Evolutionary conservation across 2,888 invertebrate species (phyloP).

Genomic region (Salpingus planirostris): DNA sequence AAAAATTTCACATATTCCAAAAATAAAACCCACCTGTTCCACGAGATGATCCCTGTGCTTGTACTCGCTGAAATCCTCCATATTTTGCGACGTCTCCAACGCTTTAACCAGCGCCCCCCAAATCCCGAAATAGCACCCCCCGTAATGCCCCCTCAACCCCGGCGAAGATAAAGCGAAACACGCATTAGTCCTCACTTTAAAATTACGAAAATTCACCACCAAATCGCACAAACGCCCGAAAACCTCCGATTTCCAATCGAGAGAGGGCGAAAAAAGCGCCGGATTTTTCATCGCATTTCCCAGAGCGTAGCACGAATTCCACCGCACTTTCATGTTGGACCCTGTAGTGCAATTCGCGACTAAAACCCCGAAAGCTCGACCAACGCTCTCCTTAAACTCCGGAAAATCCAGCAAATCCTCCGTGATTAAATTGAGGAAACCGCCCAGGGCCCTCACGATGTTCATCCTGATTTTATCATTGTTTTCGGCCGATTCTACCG

Average conservation of each 20-base stretch:
- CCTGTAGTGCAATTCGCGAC: too few relatives aligned
- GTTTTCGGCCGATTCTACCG: slow-evolving; percentile 38
- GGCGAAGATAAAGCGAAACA: slow-evolving; percentile 64
- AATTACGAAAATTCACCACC: slow-evolving; percentile 67
- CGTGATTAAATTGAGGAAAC: slow-evolving; percentile 59
- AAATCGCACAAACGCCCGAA: slow-evolving; percentile 57
- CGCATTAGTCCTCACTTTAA: slow-evolving; percentile 86
- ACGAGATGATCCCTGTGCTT: slow-evolving; percentile 78
- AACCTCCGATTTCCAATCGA: slow-evolving; percentile 46
- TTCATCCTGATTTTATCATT: slow-evolving; percentile 74
- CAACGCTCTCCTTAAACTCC: too few relatives aligned
- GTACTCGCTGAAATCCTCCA: slow-evolving; percentile 76
- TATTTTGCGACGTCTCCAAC: slow-evolving; percentile 67
- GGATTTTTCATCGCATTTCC: slow-evolving; percentile 68
- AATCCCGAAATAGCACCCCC: slow-evolving; percentile 48
- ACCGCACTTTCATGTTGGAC: slow-evolving; percentile 62
- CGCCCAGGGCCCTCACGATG: slow-evolving; percentile 73
- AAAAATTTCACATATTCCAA: not conserved
- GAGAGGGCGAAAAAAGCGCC: slow-evolving; percentile 34
- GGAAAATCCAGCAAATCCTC: slow-evolving; percentile 41
- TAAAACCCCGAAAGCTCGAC: too few relatives aligned
- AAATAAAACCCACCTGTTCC: slow-evolving; percentile 56
- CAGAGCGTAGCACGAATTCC: slow-evolving; percentile 87
- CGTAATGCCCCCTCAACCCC: slow-evolving; percentile 54
- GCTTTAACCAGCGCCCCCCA: slow-evolving; percentile 68